Evolutionary conservation across 2,797 vertebrate genomes (phyloP), one percentile per base, ranked within the genome.

Genomic region (Diplodus puntazzo): DNA sequence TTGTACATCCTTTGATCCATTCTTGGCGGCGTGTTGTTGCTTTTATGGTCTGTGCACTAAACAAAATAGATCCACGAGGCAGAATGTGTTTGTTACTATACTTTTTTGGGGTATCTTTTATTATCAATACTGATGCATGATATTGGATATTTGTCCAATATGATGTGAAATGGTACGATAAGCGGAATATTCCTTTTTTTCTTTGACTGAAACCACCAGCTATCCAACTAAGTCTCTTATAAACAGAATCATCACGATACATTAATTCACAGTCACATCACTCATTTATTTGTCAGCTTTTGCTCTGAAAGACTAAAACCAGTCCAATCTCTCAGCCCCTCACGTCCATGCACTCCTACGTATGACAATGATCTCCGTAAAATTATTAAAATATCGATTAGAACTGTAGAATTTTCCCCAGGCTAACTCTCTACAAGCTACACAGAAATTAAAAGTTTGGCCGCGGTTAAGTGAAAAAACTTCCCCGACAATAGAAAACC

Each of bases 401-500:
- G 27, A 50, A 45, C 30, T 70, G 20, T 45, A 49, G 8, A 39
- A 49, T 27, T 57, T 58, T 39, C 7, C 9, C 2, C 11, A 14
- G 17, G 34, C 4, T 55, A 6, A 20, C 20, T 1, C 9, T 76
- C 73, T 52, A 64, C 60, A 21, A 13, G 50, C 21, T 9, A 42
- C 18, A 39, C 4, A 25, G 5, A 69, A 34, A 75, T 60, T n/a
- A 43, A 79, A 81, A 67, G 72, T 79, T 81, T 67, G 3, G 8
- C 54, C 0, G 0, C 20, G 25, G 11, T 62, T 17, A 60, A 58
- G 25, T 20, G 14, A 68, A 72, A 72, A 77, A 76, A 74, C 54
- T 74, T 82, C 57, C 27, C 2, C 9, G 13, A 55, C 13, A 74
- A 64, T 27, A 75, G 30, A 72, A 80, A 78, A 57, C 57, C 0